Evolutionary conservation across 2,113 vertebrate species (phyloP).

Genomic region (Myiozetetes cayanensis): DNA sequence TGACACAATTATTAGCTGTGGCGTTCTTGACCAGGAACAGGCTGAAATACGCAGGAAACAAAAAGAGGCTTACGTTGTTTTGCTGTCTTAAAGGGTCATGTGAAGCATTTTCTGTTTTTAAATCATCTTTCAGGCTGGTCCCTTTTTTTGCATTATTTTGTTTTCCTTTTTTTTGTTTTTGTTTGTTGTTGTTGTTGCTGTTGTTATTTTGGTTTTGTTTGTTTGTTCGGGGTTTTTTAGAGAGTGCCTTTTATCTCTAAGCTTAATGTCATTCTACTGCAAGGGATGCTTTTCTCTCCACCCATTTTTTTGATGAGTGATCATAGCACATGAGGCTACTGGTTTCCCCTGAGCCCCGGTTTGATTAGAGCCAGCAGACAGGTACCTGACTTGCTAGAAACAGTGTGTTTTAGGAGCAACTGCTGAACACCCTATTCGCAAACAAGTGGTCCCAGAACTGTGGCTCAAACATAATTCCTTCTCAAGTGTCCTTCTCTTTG

Average conservation of each 20-base stretch:
- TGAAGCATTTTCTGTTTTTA: constrained; percentile 12
- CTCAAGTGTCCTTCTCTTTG: background rate
- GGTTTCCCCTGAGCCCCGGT: background rate
- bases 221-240: background rate
- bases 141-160: background rate
- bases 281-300: background rate
- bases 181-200: background rate
- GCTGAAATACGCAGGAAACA: background rate
- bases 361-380: background rate
- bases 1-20: constrained; percentile 58
- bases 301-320: background rate
- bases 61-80: constrained; percentile 8
- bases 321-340: background rate
- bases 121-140: background rate
- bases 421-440: background rate
- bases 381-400: background rate
- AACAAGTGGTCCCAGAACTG: background rate
- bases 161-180: background rate
- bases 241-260: constrained; percentile 7
- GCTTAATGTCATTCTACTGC: background rate
- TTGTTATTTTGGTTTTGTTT: too few species aligned
- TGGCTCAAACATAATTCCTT: background rate
- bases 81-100: constrained; percentile 18
- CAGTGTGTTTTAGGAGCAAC: background rate
- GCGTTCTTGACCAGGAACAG: constrained; percentile 26